A percentile compares a stretch with the other conserved stretches of the same genome.
phyloP scores from a whole-genome alignment of 2,888 invertebrate species.

The Molanna angustata region DNA sequence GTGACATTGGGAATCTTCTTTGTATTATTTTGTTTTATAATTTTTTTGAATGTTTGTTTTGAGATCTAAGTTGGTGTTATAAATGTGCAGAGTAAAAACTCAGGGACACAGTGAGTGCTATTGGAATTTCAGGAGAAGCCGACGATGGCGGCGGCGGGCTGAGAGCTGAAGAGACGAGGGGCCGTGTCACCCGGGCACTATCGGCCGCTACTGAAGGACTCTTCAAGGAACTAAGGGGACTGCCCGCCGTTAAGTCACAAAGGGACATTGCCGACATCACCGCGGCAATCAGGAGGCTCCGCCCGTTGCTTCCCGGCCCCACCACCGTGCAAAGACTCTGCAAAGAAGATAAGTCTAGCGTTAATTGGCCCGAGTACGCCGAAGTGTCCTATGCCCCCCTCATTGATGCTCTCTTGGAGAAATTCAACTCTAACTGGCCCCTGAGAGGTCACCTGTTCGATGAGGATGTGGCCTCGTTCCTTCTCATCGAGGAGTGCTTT shows the following conservation, averaged over 20 bases:
- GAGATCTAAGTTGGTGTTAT: constrained; percentile 9
- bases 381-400: constrained; percentile 51
- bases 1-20: neutral
- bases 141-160: constrained; percentile 24
- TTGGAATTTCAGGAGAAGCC: constrained; percentile 33
- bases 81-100: constrained; percentile 22
- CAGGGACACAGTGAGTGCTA: constrained; percentile 32
- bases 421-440: constrained; percentile 61
- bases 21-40: neutral
- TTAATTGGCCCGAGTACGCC: constrained; percentile 42
- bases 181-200: constrained; percentile 23
- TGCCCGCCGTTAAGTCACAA: constrained; percentile 42
- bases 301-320: constrained; percentile 51
- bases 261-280: constrained; percentile 37
- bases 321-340: constrained; percentile 66
- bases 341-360: constrained; percentile 47
- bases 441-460: constrained; percentile 42
- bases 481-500: constrained; percentile 56
- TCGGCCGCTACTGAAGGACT: constrained; percentile 39
- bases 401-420: constrained; percentile 48
- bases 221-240: constrained; percentile 40
- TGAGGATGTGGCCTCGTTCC: constrained; percentile 45
- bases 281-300: constrained; percentile 1
- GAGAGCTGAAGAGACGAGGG: constrained; percentile 19
- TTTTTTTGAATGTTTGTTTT: neutral